phyloP scores from a whole-genome alignment of 2,797 vertebrate genomes.

The Labeo calbasu region DNA sequence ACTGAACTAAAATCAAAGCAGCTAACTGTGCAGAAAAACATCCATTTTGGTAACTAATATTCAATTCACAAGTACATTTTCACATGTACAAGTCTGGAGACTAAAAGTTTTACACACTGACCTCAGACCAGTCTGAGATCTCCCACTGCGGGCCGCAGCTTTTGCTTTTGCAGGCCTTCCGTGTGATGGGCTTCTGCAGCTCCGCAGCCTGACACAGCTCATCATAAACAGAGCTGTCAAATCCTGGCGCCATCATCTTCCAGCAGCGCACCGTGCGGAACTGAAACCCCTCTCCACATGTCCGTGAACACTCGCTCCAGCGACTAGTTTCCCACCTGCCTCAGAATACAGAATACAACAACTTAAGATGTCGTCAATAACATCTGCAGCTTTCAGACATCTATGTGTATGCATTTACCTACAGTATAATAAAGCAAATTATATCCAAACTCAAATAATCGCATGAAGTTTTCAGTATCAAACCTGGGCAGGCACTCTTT shows the following conservation, averaged over 20 bases:
- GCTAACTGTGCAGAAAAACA: not conserved
- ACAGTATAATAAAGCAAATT: not conserved
- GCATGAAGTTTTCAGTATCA: constrained; percentile 44
- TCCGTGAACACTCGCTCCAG: constrained; percentile 88
- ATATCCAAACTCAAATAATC: not conserved
- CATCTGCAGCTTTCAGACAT: not conserved
- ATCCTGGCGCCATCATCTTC: constrained; percentile 89
- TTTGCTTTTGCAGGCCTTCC: constrained; percentile 86
- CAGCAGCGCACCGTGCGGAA: constrained; percentile 89
- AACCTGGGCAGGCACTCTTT: constrained; percentile 89
- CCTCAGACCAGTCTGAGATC: constrained; percentile 86
- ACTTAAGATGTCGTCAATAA: not conserved
- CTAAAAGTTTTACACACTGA: constrained; percentile 59
- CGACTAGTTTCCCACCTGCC: constrained; percentile 90
- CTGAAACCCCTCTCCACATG: constrained; percentile 85
- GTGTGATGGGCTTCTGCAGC: constrained; percentile 83
- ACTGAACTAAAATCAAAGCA: not conserved
- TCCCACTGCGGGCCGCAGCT: constrained; percentile 91
- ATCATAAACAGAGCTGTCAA: constrained; percentile 89
- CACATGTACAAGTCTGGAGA: not conserved
- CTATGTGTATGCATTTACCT: not conserved
- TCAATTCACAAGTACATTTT: not conserved
- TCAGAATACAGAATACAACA: not conserved
- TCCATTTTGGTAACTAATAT: not conserved
- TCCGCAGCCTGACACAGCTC: constrained; percentile 83